These are phyloP conservation scores for Crepidodera aurea DNA, from an alignment of 2,888 invertebrate species.

Conservation along the genomic window DNA sequence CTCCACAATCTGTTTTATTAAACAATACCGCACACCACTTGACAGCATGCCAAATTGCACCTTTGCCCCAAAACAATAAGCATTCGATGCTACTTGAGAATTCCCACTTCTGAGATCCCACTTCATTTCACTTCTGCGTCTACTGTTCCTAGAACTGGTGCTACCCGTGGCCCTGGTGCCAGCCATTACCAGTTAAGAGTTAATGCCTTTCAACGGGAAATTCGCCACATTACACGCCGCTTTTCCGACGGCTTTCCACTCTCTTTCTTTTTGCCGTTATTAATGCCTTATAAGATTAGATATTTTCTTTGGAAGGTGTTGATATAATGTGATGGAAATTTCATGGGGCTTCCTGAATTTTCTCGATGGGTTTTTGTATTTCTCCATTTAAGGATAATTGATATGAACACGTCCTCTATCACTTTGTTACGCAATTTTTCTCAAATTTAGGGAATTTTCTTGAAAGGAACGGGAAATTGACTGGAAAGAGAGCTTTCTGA, in stretches of 20 bases:
- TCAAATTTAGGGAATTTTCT: conserved; percentile 16
- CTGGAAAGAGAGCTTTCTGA: conserved; percentile 8
- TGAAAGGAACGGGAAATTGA: conserved; percentile 17
- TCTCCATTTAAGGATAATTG: conserved; percentile 28
- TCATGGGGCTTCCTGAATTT: conserved; percentile 28
- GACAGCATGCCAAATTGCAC: conserved; percentile 9
- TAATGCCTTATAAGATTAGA: conserved; percentile 43
- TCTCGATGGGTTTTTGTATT: conserved; percentile 26
- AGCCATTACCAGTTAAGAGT: conserved; percentile 37
- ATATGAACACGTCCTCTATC: conserved; percentile 26
- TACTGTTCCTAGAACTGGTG: background rate
- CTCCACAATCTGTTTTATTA: background rate
- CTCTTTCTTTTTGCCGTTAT: conserved; percentile 36
- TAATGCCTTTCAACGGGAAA: conserved; percentile 42
- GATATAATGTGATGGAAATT: conserved; percentile 34
- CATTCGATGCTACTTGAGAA: conserved; percentile 5
- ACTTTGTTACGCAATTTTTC: conserved; percentile 14
- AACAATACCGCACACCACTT: background rate
- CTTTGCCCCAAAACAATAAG: conserved; percentile 2
- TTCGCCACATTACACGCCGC: conserved; percentile 41
- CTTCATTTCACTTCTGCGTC: background rate
- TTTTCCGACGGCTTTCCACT: conserved; percentile 33
- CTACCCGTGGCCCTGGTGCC: background rate
- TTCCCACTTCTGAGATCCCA: background rate
- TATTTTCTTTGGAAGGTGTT: conserved; percentile 34